These are phyloP conservation scores for Ectropis grisescens DNA, from an alignment of 1,140 invertebrate genomes.

Conservation along the genomic window DNA sequence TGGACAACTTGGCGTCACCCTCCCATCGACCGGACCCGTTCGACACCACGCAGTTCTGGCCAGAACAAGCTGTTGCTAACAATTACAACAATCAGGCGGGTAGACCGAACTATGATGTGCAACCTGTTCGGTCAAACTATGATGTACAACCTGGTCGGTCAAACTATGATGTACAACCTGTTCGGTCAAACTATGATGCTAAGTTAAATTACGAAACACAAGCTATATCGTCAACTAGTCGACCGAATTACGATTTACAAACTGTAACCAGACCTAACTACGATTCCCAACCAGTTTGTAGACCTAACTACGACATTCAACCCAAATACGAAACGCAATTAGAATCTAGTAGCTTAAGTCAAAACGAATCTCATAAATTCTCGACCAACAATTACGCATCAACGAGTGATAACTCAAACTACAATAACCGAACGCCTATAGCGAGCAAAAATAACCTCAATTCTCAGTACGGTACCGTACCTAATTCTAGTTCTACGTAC, in stretches of 20 bases:
- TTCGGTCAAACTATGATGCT: too few relatives aligned
- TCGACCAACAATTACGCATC: conserved; percentile 20
- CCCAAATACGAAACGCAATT: not conserved
- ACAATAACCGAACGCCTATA: too few relatives aligned
- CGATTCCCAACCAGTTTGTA: conserved; percentile 18
- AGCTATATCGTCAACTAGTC: too few relatives aligned
- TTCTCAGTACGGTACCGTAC: conserved; percentile 18
- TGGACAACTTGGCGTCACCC: conserved; percentile 32
- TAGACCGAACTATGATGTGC: too few relatives aligned
- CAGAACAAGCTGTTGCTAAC: conserved; percentile 1
- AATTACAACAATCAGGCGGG: too few relatives aligned
- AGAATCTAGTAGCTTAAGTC: conserved; percentile 14
- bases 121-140: too few relatives aligned
- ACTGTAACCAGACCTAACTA: conserved; percentile 30
- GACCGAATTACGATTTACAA: too few relatives aligned
- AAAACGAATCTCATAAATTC: conserved; percentile 40
- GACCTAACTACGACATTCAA: too few relatives aligned
- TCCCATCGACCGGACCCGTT: conserved; percentile 33
- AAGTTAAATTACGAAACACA: too few relatives aligned
- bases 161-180: too few relatives aligned
- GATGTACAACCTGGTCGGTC: too few relatives aligned
- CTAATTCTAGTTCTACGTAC: too few relatives aligned
- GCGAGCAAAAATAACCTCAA: conserved; percentile 3
- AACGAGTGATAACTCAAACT: conserved; percentile 1
- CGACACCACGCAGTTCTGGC: conserved; percentile 39